Percentiles rank a stretch among this genome's conserved stretches.
Conservation (phyloP, 2,113 vertebrate species). For the Rhea pennata region DNA sequence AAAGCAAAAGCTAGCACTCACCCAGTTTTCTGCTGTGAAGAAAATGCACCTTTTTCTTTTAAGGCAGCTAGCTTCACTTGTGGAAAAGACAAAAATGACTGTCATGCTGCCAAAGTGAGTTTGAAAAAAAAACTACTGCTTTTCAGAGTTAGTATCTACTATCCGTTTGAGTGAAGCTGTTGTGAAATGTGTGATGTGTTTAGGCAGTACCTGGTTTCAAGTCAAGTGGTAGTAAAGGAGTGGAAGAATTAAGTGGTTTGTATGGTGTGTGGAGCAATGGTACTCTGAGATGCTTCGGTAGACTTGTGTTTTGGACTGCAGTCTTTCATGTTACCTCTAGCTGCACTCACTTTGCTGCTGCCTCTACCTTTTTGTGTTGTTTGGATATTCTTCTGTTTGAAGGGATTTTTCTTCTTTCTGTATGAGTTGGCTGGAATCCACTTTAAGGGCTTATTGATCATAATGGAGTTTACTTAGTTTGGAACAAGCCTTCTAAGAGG, state of each 20-base stretch:
- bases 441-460: conserved; percentile 13
- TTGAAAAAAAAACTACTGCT: background rate
- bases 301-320: background rate
- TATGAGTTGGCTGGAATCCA: conserved; percentile 1
- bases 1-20: background rate
- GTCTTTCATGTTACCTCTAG: conserved; percentile 4
- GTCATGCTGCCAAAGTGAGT: background rate
- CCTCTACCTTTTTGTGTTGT: background rate
- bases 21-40: background rate
- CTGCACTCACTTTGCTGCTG: background rate
- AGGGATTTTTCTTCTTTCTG: background rate
- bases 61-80: background rate
- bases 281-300: conserved; percentile 16
- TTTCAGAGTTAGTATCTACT: background rate
- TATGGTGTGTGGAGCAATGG: background rate
- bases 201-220: background rate
- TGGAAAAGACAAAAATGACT: background rate
- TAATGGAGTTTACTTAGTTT: conserved; percentile 8
- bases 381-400: background rate
- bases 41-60: background rate
- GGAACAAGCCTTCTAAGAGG: background rate
- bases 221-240: background rate
- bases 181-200: background rate
- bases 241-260: background rate
- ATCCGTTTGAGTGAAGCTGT: background rate